phyloP scores from a whole-genome alignment of 2,797 vertebrate genomes.

The Pangasius sanitwongsei region DNA sequence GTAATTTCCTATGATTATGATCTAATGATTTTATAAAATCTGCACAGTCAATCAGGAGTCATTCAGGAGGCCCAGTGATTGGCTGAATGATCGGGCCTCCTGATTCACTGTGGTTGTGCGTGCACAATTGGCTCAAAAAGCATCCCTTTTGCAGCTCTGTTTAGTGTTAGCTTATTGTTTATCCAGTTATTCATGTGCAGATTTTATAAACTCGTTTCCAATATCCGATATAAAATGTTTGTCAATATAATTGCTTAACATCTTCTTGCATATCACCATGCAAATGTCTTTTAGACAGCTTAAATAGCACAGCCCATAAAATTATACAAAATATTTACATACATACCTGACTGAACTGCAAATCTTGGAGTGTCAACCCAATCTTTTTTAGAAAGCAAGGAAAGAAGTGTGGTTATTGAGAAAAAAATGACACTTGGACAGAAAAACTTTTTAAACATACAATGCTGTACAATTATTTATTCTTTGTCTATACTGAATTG shows the following conservation, averaged over 20 bases:
- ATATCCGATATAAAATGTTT: no score
- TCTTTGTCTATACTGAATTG: background rate
- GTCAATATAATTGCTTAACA: background rate
- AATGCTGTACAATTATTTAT: background rate
- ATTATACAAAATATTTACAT: background rate
- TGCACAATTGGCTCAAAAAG: no score
- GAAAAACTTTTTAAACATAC: background rate
- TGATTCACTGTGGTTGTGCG: no score
- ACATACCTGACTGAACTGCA: background rate
- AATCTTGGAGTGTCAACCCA: fast-evolving
- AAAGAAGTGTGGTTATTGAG: background rate
- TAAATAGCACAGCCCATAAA: background rate
- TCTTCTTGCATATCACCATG: background rate
- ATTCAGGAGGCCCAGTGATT: no score
- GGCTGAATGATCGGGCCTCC: no score
- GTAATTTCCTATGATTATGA: no score
- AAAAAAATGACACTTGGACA: background rate
- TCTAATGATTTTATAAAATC: background rate
- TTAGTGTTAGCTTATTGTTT: no score
- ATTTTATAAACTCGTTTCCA: no score
- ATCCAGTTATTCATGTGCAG: no score
- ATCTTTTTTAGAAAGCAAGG: background rate
- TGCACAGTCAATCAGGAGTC: background rate
- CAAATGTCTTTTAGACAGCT: background rate
- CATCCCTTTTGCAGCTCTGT: no score